Base-by-base conservation (phyloP, 2,113 vertebrate genomes). In the Osmerus mordax region DNA sequence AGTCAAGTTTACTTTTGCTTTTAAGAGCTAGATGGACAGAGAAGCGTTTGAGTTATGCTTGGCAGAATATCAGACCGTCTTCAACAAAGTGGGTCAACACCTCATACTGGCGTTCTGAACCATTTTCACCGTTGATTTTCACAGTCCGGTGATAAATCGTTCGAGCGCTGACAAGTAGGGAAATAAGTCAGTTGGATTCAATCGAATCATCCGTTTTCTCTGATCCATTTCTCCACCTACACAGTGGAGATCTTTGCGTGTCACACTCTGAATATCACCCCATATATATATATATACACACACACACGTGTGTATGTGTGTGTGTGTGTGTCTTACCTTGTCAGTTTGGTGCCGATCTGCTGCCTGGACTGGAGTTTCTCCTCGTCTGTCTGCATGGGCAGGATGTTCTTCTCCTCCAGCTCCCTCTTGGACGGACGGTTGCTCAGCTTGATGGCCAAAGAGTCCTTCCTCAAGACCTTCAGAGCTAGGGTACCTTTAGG, bases 351-450 rank as follows among this genome's bases (percentile, higher is more conserved):
- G 82, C 97, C 97, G 23, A 99, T 99, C 88, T 96, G 97, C 87
- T 99, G 97, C 85, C 97, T 90, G 53, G 97, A 93, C 84, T 99
- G 96, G 0, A 97, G 91, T 25, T 97, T 89, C 85, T 99, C 97
- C 58, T 99, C 97, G 18, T 99, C 96, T 0, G 96, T 97, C 91
- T 99, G 97, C 90, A 95, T 90, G 70, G 97, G 97, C 28, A 99
- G 92, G 86, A 99, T 99, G 86, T 99, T 99, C 91, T 98, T 99
- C 74, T 99, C 97, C 85, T 99, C 95, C 78, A 99, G 91, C 78
- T 99, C 97, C 78, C 95, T 80, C 76, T 96, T 97, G 70, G 96
- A 97, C 29, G 97, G 97, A 83, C 97, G 93, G 90, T 99, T 99
- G 88, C 97, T 98, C 77, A 99, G 91, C 87, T 99, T 99, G 89